Percentiles rank a stretch among this genome's conserved stretches.
Evolutionary conservation across 1,140 invertebrate species (phyloP).

Genomic region (Solenopsis invicta): DNA sequence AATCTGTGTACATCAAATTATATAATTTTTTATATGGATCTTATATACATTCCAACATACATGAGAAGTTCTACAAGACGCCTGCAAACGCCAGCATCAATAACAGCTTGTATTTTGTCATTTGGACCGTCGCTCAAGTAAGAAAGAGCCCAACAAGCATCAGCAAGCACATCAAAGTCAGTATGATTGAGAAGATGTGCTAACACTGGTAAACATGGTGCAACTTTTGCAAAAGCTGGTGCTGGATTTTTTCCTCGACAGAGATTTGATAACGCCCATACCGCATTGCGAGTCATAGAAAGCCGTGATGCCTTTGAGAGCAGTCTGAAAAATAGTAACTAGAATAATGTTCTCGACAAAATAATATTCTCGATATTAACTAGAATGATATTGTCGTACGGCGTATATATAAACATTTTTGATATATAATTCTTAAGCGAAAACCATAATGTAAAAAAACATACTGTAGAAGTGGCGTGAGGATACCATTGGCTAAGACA

Average conservation of each 20-base stretch:
- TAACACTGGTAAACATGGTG: slow-evolving; percentile 94
- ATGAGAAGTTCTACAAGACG: slow-evolving; percentile 97
- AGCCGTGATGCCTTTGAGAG: slow-evolving; percentile 93
- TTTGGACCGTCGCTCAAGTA: slow-evolving; percentile 99
- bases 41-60: slow-evolving; percentile 87
- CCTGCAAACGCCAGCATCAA: slow-evolving; percentile 98
- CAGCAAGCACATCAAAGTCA: slow-evolving; percentile 97
- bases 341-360: too few species aligned
- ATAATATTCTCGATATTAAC: background rate
- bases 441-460: slow-evolving; percentile 60
- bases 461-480: slow-evolving; percentile 96
- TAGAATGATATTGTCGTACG: background rate
- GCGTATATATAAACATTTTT: background rate
- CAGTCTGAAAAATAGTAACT: slow-evolving; percentile 88
- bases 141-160: slow-evolving; percentile 95
- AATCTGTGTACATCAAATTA: background rate
- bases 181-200: slow-evolving; percentile 95
- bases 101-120: slow-evolving; percentile 99
- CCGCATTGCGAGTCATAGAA: slow-evolving; percentile 98
- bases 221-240: slow-evolving; percentile 96
- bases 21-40: background rate
- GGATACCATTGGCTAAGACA: slow-evolving; percentile 94
- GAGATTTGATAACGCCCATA: slow-evolving; percentile 98
- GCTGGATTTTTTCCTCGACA: slow-evolving; percentile 99
- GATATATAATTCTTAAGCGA: background rate